phyloP scores from a whole-genome alignment of 1,140 invertebrate genomes.

The Leptinotarsa texana region DNA sequence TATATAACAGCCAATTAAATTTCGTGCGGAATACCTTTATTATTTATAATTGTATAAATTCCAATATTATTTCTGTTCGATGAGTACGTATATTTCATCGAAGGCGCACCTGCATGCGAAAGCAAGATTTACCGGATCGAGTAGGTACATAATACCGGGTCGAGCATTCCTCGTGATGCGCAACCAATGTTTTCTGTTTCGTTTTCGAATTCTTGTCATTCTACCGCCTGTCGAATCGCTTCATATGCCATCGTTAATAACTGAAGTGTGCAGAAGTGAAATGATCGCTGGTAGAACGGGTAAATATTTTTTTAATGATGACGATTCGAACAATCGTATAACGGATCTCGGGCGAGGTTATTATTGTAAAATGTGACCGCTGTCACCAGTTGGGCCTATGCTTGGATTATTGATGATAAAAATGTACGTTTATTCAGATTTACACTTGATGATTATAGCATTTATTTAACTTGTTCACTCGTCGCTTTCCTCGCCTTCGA shows the following conservation, averaged over 20 bases:
- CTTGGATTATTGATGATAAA: too few relatives aligned
- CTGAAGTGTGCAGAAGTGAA: constrained; percentile 1
- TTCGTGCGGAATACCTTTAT: constrained; percentile 3
- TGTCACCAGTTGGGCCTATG: too few relatives aligned
- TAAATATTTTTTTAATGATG: too few relatives aligned
- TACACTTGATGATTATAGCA: too few relatives aligned
- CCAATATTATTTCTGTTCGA: constrained; percentile 6
- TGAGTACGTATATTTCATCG: constrained; percentile 1
- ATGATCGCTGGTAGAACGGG: too few relatives aligned
- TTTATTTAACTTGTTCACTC: too few relatives aligned
- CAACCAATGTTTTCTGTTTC: constrained; percentile 16
- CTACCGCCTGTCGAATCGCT: constrained; percentile 5
- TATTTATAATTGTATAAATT: not conserved
- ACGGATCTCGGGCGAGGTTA: too few relatives aligned
- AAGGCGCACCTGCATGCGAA: not conserved
- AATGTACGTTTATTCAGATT: too few relatives aligned
- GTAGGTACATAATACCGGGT: constrained; percentile 5
- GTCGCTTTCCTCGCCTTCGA: too few relatives aligned
- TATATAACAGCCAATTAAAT: not conserved
- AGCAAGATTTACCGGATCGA: constrained; percentile 6
- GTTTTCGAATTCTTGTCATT: constrained; percentile 16
- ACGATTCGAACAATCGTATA: too few relatives aligned
- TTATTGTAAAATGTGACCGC: too few relatives aligned
- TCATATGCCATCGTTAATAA: constrained; percentile 16
- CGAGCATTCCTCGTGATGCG: constrained; percentile 11